Evolutionary conservation across 2,113 vertebrate genomes (phyloP).

Genomic region (Trogon surrucura): DNA sequence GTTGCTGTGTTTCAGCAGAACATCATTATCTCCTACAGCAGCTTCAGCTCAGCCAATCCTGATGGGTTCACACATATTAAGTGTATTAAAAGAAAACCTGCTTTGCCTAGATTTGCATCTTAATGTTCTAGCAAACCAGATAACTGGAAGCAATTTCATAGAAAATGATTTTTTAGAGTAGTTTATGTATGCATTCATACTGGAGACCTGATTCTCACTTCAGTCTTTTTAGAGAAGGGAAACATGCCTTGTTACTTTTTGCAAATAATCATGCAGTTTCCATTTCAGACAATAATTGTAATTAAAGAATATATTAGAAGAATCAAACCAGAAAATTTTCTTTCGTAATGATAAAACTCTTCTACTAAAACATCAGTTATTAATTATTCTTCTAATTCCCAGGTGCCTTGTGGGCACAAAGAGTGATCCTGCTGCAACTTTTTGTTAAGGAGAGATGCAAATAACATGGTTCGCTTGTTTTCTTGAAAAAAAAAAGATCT

Average conservation of each 20-base stretch:
- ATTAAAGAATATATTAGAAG: not conserved
- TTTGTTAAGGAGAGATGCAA: not conserved
- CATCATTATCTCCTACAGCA: constrained; percentile 5
- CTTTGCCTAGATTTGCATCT: constrained; percentile 41
- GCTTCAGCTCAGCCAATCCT: not conserved
- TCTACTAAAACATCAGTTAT: not conserved
- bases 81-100: not conserved
- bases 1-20: constrained; percentile 15
- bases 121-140: not conserved
- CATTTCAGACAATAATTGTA: constrained; percentile 1
- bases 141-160: constrained; percentile 38
- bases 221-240: constrained; percentile 1
- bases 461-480: not conserved
- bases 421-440: not conserved
- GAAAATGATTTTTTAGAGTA: not conserved
- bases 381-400: not conserved
- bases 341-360: not conserved
- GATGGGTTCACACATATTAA: not conserved
- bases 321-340: not conserved
- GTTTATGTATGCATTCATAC: not conserved
- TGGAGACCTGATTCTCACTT: not conserved
- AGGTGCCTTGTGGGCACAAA: not conserved
- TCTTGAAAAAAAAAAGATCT: not conserved
- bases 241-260: not conserved
- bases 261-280: not conserved